Percentiles rank a stretch among this genome's conserved stretches.
These are phyloP conservation scores for Ceratothoa steindachneri DNA, from an alignment of 2,888 invertebrate species.

Conservation along the genomic window DNA sequence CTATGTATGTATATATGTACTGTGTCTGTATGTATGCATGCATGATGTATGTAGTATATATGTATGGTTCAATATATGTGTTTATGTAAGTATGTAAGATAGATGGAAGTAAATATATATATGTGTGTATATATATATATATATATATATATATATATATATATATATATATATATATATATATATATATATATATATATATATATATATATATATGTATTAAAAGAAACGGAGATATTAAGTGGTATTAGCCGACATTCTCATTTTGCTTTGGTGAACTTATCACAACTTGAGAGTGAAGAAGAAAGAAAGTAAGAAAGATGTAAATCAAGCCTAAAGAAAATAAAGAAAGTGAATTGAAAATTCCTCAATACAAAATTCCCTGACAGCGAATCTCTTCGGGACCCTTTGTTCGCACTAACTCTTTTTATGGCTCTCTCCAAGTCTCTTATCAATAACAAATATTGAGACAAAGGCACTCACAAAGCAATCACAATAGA, in stretches of 20 bases:
- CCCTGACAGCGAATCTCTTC: no score
- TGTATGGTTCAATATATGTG: neutral
- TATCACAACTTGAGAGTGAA: no score
- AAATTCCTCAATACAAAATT: neutral
- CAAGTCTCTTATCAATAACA: neutral
- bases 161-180: neutral
- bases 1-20: neutral
- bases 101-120: neutral
- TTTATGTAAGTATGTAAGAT: slow-evolving; percentile 1
- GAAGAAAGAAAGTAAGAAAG: no score
- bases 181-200: neutral
- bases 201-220: neutral
- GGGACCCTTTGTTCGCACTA: no score
- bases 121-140: neutral
- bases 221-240: no score
- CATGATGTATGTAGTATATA: neutral
- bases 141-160: neutral
- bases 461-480: neutral
- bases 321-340: no score
- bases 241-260: no score
- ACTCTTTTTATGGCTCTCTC: no score
- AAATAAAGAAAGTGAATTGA: no score
- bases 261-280: no score
- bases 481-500: neutral
- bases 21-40: neutral